Conservation (phyloP, 2,113 vertebrate species). For the Sapayoa aenigma region DNA sequence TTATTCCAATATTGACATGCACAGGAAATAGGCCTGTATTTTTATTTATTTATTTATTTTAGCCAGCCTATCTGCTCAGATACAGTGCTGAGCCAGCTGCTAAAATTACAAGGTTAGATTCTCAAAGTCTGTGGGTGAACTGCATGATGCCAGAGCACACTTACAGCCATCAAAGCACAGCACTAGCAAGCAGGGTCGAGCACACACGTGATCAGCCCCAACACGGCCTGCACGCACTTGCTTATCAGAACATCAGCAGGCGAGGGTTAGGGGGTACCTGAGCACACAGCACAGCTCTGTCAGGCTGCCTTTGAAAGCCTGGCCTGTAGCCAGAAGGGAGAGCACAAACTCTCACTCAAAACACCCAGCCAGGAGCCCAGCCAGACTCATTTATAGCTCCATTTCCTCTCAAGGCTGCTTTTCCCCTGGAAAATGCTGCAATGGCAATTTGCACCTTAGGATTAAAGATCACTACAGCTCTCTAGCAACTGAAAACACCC, state of each 20-base stretch:
- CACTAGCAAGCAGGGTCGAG: neutral
- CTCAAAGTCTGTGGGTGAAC: neutral
- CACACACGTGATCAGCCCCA: neutral
- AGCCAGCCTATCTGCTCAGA: neutral
- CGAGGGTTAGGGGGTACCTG: neutral
- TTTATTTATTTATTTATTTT: slow-evolving; percentile 56
- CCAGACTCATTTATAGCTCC: slow-evolving; percentile 22
- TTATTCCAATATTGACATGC: slow-evolving; percentile 44
- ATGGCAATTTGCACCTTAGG: slow-evolving; percentile 8
- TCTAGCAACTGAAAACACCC: neutral
- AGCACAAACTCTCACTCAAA: neutral
- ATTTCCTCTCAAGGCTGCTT: slow-evolving; percentile 2
- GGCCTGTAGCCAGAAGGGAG: neutral
- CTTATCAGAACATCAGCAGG: neutral
- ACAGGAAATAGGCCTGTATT: neutral
- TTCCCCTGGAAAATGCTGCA: neutral
- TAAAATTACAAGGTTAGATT: slow-evolving; percentile 28
- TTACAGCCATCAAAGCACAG: neutral
- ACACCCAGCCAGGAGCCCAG: slow-evolving; percentile 1
- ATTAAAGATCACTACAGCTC: neutral
- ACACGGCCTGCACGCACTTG: neutral
- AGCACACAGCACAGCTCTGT: neutral
- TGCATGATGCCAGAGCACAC: neutral
- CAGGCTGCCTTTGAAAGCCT: neutral
- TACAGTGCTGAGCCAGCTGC: neutral